Conservation (phyloP, 2,888 invertebrate genomes). For the Morpho helenor region DNA sequence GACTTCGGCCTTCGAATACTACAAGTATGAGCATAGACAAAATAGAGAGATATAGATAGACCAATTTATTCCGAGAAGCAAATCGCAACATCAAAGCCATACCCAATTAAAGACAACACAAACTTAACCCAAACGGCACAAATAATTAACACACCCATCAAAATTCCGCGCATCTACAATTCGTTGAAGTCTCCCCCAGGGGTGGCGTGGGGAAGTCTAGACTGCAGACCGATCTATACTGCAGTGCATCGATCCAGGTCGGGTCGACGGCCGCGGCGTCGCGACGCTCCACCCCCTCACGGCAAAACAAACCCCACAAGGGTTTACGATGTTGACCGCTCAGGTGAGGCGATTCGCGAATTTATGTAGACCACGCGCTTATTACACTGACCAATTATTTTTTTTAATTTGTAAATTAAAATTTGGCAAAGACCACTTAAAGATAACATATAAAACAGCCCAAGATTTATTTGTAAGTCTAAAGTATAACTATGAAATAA, state of each 20-base stretch:
- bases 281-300: slow-evolving; percentile 41
- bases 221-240: slow-evolving; percentile 74
- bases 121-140: slow-evolving; percentile 34
- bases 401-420: too few relatives aligned
- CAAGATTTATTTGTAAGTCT: too few relatives aligned
- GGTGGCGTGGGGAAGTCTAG: slow-evolving; percentile 54
- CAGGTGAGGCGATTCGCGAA: slow-evolving; percentile 50
- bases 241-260: slow-evolving; percentile 62
- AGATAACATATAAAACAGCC: too few relatives aligned
- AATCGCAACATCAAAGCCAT: background rate
- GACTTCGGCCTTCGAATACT: too few relatives aligned
- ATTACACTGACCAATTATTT: background rate
- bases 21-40: too few relatives aligned
- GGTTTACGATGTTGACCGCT: slow-evolving; percentile 51
- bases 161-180: slow-evolving; percentile 53
- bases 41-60: too few relatives aligned
- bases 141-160: slow-evolving; percentile 53
- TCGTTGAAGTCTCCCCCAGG: slow-evolving; percentile 30
- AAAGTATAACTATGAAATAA: too few relatives aligned
- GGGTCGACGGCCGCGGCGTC: slow-evolving; percentile 50
- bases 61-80: too few relatives aligned
- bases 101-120: slow-evolving; percentile 4
- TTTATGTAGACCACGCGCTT: slow-evolving; percentile 12
- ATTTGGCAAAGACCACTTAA: too few relatives aligned
- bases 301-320: slow-evolving; percentile 55